A percentile compares a stretch with the other conserved stretches of the same genome.
phyloP scores from a whole-genome alignment of 64 coral and sea anemone species.

The Exaiptasia diaphana region DNA sequence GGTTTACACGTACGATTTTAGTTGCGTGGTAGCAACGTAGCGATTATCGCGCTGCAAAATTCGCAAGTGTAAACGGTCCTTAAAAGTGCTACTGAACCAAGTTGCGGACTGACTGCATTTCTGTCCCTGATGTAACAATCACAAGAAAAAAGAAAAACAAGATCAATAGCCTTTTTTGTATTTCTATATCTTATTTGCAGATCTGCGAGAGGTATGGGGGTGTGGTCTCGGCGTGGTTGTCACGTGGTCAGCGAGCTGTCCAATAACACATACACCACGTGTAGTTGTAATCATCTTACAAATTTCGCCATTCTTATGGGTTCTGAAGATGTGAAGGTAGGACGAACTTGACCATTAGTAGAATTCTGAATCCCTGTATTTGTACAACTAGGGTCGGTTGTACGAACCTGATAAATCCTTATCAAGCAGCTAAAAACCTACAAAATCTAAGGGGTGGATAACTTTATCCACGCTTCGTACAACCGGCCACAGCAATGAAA shows the following conservation, averaged over 20 bases:
- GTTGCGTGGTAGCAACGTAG: no score
- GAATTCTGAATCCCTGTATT: background rate
- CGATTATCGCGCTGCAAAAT: no score
- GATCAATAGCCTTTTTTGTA: no score
- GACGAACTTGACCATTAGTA: background rate
- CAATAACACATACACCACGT: conserved; percentile 55
- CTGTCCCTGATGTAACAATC: no score
- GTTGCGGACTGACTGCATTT: no score
- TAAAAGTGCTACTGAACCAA: no score
- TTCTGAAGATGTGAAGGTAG: conserved; percentile 35
- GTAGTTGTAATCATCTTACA: conserved; percentile 73
- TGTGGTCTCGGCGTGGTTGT: conserved; percentile 69
- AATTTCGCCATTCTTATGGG: conserved; percentile 83
- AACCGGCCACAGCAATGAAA: background rate
- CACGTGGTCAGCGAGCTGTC: conserved; percentile 57
- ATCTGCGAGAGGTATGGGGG: conserved; percentile 9
- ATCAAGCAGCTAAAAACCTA: background rate
- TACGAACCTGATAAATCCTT: background rate
- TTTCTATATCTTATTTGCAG: conserved; percentile 23
- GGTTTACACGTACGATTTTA: no score
- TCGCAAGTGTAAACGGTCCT: no score
- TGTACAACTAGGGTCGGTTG: background rate
- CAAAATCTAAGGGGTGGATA: background rate
- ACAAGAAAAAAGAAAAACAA: no score
- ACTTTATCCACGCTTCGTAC: background rate